Evolutionary conservation across 2,888 invertebrate genomes (phyloP), one percentile per base, ranked within the genome.

Genomic region (Cryptus armator): DNA sequence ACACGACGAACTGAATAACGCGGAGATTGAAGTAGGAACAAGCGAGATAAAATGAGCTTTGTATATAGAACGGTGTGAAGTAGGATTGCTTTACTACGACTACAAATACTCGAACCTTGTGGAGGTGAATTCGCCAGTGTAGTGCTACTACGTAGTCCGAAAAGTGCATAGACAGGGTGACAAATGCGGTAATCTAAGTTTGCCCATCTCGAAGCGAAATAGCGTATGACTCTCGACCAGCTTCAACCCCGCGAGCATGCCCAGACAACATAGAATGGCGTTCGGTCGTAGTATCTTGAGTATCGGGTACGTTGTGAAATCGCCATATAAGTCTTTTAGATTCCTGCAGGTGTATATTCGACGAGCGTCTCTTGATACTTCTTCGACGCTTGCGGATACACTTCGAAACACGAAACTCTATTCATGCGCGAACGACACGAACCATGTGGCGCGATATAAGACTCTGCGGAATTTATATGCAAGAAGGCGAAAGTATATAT

Each of bases 141-240:
- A 53, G 43, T 43, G 64, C 51, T 66, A 37, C 19, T 46, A 37
- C 6, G 6, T 9, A 37, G 76, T 64, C 82, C 81, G 81, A 67
- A 53, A 37, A 44, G 37, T 32, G 64, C 29, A 74, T 72, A 78
- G 74, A 79, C 84, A 37, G 79, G 62, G 86, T 87, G 90, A 91
- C 89, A 91, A 90, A 91, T 90, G 89, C 87, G 76, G 89, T 90
- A 91, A 91, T 91, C 90, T 89, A 91, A 91, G 90, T 91, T 91
- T 90, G 89, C 89, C 91, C 88, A 91, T 91, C 87, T 87, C 87
- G 86, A 72, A 74, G 71, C 71, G 77, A 84, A 37, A 70, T 70
- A 56, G 82, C 84, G 76, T 81, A 86, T 81, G 82, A 84, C 86
- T 85, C 70, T 84, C 71, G 72, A 83, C 62, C 46, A 24, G 51